phyloP scores from a whole-genome alignment of 2,113 vertebrate species.

The Bombycilla garrulus region DNA sequence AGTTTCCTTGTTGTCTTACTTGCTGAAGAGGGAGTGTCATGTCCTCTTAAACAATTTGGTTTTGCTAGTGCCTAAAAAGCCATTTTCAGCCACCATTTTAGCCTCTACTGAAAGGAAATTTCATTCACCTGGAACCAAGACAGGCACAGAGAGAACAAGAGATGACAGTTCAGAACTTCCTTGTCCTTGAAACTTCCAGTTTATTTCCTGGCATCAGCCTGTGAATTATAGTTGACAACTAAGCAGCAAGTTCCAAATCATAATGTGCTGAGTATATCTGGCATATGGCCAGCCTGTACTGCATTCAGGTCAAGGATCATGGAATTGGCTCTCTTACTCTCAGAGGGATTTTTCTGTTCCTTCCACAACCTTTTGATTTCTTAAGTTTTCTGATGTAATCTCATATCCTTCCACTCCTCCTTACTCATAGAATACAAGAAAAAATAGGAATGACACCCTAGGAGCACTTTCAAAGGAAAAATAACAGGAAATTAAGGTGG shows the following conservation, averaged over 20 bases:
- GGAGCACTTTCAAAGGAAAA: not conserved
- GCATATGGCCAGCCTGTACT: not conserved
- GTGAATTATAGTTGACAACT: not conserved
- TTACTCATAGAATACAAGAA: not conserved
- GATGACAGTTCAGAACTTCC: not conserved
- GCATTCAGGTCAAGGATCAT: not conserved
- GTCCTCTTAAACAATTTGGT: not conserved
- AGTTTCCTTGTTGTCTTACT: accelerated
- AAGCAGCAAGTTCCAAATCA: conserved; percentile 23
- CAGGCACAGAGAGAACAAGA: not conserved
- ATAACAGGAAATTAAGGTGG: not conserved
- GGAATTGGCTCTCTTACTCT: not conserved
- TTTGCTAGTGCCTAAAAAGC: not conserved
- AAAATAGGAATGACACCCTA: not conserved
- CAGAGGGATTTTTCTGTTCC: not conserved
- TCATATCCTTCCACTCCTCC: not conserved
- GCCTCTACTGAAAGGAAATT: not conserved
- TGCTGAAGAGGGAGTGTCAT: not conserved
- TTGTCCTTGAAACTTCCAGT: conserved; percentile 32
- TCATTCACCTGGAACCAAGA: not conserved
- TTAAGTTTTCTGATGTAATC: not conserved
- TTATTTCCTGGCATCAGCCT: conserved; percentile 4
- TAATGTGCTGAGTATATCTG: not conserved
- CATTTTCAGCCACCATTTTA: not conserved
- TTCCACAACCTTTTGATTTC: not conserved